Base-by-base conservation (phyloP, 2,797 vertebrate species). In the Chelidonichthys spinosus region DNA sequence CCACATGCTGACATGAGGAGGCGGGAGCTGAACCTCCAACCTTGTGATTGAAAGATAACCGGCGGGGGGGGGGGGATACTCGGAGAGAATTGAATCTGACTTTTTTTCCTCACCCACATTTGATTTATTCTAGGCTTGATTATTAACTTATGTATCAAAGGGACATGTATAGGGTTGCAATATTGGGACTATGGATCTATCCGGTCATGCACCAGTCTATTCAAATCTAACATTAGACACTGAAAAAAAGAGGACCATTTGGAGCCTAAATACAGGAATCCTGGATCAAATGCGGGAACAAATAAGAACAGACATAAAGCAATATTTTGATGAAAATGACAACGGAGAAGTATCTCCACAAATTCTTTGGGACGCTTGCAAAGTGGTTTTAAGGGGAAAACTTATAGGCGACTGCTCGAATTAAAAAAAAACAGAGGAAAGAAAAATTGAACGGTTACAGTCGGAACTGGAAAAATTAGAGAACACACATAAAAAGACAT, bases 141-240 rank as follows among this genome's bases (percentile, higher is more conserved):
- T 63, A 49, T 7, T 47, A 14, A 13, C 6, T 63, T 6, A 52
- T 25, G 25, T 52, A 32, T 52, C 50, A 52, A 52, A 52, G 50
- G 25, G 11, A 52, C 8, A 32, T 32, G 17, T 32, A 32, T 32
- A 32, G 32, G 60, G 14, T 62, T 62, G 60, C 14, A 62, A 35
- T 44, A 62, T 35, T 46, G 60, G 60, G 42, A 62, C 60, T 15
- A 62, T 46, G 32, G 42, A 35, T 15, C 10, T 62, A 35, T 46
- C 14, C 8, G 32, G 46, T 10, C 60, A 62, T 25, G 60, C 42
- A 44, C 25, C 58, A 60, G 6, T 60, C 58, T 60, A 42, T 13
- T 60, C 42, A 32, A 32, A 60, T n/a, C n/a, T n/a, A n/a, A n/a
- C n/a, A n/a, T 42, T 60, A 60, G n/a, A 40, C 11, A 32, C 25